A percentile compares a stretch with the other conserved stretches of the same genome.
These are phyloP conservation scores for Halichoeres trimaculatus DNA, from an alignment of 2,113 vertebrate species.

Conservation along the genomic window DNA sequence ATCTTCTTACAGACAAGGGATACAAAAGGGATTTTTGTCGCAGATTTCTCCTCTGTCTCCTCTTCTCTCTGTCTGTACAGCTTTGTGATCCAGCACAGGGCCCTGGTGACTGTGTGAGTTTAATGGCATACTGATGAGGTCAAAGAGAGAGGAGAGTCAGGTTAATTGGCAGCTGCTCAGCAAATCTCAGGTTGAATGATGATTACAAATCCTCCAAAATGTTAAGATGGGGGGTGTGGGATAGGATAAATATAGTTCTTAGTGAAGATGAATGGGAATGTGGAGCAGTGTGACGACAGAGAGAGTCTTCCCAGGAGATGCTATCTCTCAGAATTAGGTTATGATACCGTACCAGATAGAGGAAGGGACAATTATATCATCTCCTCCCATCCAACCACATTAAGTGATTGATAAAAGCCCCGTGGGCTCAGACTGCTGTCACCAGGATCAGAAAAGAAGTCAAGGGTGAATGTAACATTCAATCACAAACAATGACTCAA, in stretches of 20 bases:
- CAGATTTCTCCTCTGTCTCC: constrained; percentile 13
- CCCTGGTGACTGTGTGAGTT: constrained; percentile 69
- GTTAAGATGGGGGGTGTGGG: constrained; percentile 59
- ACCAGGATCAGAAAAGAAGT: constrained; percentile 26
- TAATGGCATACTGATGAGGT: constrained; percentile 82
- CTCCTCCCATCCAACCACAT: constrained; percentile 46
- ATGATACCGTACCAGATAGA: constrained; percentile 70
- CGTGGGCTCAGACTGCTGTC: constrained; percentile 28
- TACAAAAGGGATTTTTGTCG: constrained; percentile 10
- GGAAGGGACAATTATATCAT: constrained; percentile 68
- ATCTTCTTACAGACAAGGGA: neutral
- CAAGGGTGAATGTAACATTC: constrained; percentile 24
- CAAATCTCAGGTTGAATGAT: constrained; percentile 82
- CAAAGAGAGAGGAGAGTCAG: constrained; percentile 71
- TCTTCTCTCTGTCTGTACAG: constrained; percentile 19
- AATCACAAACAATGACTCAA: neutral
- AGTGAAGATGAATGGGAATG: constrained; percentile 60
- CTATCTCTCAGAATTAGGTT: constrained; percentile 78
- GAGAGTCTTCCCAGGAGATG: constrained; percentile 70
- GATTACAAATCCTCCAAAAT: constrained; percentile 81
- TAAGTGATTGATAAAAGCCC: constrained; percentile 63
- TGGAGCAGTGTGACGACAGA: constrained; percentile 59
- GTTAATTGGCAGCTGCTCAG: constrained; percentile 83
- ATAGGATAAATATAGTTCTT: constrained; percentile 77
- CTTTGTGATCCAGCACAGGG: constrained; percentile 64